Conservation (phyloP, 2,888 invertebrate genomes). For the Polylopha cassiicola region DNA sequence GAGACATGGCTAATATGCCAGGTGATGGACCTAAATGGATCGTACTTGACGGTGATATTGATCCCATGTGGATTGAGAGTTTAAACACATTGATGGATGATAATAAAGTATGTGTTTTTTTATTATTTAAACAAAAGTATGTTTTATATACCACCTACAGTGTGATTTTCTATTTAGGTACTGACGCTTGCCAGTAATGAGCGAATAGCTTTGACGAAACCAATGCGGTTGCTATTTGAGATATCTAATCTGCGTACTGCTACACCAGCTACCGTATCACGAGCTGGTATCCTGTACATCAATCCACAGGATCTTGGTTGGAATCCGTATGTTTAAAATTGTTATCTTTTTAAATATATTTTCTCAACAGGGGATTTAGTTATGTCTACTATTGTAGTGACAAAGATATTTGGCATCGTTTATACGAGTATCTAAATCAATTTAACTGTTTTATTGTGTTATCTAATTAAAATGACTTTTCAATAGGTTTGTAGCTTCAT, state of each 20-base stretch:
- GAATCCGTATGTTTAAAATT: slow-evolving; percentile 85
- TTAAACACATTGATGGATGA: slow-evolving; percentile 98
- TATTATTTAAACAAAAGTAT: background rate
- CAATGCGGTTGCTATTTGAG: slow-evolving; percentile 95
- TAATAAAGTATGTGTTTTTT: slow-evolving; percentile 82
- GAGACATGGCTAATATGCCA: slow-evolving; percentile 93
- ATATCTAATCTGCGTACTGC: slow-evolving; percentile 93
- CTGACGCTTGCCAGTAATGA: slow-evolving; percentile 96
- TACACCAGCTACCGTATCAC: slow-evolving; percentile 96
- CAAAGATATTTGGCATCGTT: too few relatives aligned
- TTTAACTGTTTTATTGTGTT: too few relatives aligned
- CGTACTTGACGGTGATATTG: slow-evolving; percentile 96
- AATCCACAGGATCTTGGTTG: slow-evolving; percentile 96
- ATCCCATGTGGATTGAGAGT: slow-evolving; percentile 99
- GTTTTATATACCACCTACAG: background rate
- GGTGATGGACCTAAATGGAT: slow-evolving; percentile 96
- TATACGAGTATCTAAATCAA: background rate
- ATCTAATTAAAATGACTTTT: background rate
- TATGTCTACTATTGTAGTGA: too few relatives aligned
- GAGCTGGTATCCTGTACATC: slow-evolving; percentile 95
- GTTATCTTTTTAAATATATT: too few relatives aligned
- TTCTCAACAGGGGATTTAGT: too few relatives aligned
- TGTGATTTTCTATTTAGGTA: slow-evolving; percentile 66
- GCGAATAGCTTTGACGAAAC: slow-evolving; percentile 91
- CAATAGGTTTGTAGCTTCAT: slow-evolving; percentile 88